Base-by-base conservation (phyloP, 1,140 invertebrate genomes). In the Leptinotarsa defecta region DNA sequence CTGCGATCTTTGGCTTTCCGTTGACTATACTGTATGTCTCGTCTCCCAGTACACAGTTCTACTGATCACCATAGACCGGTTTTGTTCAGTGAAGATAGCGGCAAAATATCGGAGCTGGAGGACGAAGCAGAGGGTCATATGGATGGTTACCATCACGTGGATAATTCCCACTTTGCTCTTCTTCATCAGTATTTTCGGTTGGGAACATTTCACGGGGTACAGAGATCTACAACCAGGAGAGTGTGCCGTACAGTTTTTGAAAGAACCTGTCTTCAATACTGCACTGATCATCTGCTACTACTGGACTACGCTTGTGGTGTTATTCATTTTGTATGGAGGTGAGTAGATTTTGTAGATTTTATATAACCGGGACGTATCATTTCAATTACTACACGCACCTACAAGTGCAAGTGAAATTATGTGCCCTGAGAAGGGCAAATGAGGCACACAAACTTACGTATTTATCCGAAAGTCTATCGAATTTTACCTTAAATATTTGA, bases 11-110 rank as follows among this genome's bases (percentile, higher is more conserved):
- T 99, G 98, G 98, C 89, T 99, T 1, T 98, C 98, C 0, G 95
- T 99, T 20, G 98, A 99, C 87, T 99, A 99, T 87, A 99, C 98
- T 5, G 98, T 99, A 1, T 99, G 98, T 84, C 89, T 99, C 22
- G 97, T 99, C 4, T 99, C 98, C 3, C 98, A 99, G 86, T 99
- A 99, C 86, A 99, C 98, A 0, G 98, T 99, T 3, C 91, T 99
- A 34, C 89, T 99, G 67, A 99, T 99, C 79, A 99, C 98, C 15
- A 96, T 99, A 69, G 98, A 99, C 87, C 91, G 98, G 77, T 99
- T 98, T 87, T 99, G 98, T 86, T 99, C 97, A 8, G 98, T 99
- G 0, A 99, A 98, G 89, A 98, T 99, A 76, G 98, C 98, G 3
- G 96, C 98, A 0, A 94, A 94, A 82, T 99, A 99, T 86, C 90